Conservation (phyloP, 2,113 vertebrate species). For the Petromus typicus region DNA sequence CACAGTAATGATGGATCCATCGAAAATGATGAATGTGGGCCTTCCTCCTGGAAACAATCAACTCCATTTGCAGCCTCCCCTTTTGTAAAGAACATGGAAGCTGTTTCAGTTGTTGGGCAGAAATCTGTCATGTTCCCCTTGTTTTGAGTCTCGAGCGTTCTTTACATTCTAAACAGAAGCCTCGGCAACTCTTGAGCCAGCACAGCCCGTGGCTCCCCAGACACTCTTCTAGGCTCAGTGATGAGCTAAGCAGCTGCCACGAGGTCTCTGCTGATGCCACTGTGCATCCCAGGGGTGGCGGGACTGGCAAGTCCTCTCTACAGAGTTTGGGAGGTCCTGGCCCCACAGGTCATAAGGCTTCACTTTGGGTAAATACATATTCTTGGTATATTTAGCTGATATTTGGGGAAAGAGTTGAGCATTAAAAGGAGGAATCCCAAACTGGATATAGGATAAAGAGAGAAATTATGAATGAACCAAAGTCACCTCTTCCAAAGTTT, state of each 20-base stretch:
- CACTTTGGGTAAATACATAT: too few relatives aligned
- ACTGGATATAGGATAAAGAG: neutral
- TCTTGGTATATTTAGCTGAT: neutral
- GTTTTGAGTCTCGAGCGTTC: neutral
- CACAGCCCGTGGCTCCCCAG: fast-evolving
- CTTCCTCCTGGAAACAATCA: neutral
- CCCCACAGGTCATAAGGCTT: neutral
- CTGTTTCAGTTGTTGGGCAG: neutral
- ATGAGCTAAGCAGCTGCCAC: neutral
- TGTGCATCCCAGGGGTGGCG: neutral
- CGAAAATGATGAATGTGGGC: neutral
- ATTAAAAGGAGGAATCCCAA: neutral
- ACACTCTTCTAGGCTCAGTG: neutral
- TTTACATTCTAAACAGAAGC: neutral
- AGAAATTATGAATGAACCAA: neutral
- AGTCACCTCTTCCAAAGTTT: neutral
- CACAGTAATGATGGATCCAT: neutral
- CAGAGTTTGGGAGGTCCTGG: neutral
- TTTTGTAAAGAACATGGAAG: neutral
- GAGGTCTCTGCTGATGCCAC: neutral
- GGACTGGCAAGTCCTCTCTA: neutral
- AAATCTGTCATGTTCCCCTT: neutral
- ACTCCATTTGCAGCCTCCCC: neutral
- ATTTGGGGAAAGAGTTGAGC: neutral
- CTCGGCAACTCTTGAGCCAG: neutral